phyloP scores from a whole-genome alignment of 2,797 vertebrate species.

The Lutjanus campechanus region DNA sequence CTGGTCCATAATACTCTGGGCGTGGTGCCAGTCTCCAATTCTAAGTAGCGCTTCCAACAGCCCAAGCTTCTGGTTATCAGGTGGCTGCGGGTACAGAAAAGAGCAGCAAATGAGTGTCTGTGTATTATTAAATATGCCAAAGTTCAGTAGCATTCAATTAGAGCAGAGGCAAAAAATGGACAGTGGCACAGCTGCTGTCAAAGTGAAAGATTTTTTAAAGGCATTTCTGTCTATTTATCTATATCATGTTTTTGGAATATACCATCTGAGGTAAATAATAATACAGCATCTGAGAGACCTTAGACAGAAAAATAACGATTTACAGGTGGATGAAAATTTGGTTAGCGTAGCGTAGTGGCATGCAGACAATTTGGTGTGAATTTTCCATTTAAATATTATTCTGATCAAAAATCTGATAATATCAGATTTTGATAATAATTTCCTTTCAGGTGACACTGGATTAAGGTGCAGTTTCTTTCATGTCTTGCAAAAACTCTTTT shows the following conservation, averaged over 20 bases:
- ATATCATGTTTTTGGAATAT: neutral
- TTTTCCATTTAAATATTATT: no score
- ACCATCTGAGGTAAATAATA: neutral
- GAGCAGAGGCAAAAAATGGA: neutral
- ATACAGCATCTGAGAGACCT: neutral
- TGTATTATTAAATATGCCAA: conserved; percentile 14
- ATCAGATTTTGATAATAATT: neutral
- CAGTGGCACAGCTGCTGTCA: neutral
- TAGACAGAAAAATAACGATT: neutral
- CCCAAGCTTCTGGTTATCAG: conserved; percentile 98
- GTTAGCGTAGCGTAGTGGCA: no score
- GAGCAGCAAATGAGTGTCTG: conserved; percentile 15
- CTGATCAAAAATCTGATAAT: no score
- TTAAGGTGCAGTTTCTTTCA: neutral
- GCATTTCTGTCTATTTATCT: neutral
- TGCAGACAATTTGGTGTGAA: no score
- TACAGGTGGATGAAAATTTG: neutral
- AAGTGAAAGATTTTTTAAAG: neutral
- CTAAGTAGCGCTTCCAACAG: conserved; percentile 95
- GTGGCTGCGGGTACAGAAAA: conserved; percentile 84
- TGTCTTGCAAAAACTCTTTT: no score
- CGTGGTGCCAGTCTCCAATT: conserved; percentile 98
- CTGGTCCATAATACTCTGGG: conserved; percentile 98
- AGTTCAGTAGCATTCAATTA: neutral
- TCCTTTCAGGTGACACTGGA: neutral